phyloP scores from a whole-genome alignment of 2,113 vertebrate genomes.

The Acanthisitta chloris region DNA sequence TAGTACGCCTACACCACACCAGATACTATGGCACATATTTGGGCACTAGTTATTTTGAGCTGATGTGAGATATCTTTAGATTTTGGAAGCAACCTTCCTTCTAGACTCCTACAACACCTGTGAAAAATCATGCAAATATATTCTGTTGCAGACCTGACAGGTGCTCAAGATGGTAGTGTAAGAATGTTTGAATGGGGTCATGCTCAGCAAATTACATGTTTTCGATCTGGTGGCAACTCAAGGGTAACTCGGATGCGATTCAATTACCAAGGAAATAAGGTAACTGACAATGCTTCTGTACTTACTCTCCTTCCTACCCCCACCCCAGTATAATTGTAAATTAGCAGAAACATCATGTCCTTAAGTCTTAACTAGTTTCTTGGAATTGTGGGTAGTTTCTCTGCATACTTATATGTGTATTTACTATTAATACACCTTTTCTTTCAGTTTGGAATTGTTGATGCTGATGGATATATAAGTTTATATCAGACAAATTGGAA shows the following conservation, averaged over 20 bases:
- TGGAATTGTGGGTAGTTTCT: not conserved
- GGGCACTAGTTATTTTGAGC: not conserved
- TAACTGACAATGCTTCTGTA: constrained; percentile 38
- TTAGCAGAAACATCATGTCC: not conserved
- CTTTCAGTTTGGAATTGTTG: constrained; percentile 91
- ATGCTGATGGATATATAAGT: constrained; percentile 94
- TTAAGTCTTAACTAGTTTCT: not conserved
- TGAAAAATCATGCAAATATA: not conserved
- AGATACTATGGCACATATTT: not conserved
- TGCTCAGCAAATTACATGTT: constrained; percentile 95
- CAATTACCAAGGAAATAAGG: constrained; percentile 98
- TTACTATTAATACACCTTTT: not conserved
- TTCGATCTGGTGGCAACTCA: constrained; percentile 92
- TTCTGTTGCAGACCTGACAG: constrained; percentile 86
- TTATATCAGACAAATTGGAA: constrained; percentile 95
- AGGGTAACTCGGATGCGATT: constrained; percentile 94
- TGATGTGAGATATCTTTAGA: not conserved
- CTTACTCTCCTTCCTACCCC: accelerated
- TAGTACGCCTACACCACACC: not conserved
- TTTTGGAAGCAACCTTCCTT: not conserved
- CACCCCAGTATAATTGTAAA: not conserved
- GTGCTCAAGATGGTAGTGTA: constrained; percentile 96
- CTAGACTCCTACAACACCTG: not conserved
- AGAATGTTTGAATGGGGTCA: constrained; percentile 99
- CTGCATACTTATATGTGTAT: not conserved